Percentiles rank a stretch among this genome's conserved stretches.
Evolutionary conservation across 2,113 vertebrate genomes (phyloP).

Genomic region (Spermophilus dauricus): DNA sequence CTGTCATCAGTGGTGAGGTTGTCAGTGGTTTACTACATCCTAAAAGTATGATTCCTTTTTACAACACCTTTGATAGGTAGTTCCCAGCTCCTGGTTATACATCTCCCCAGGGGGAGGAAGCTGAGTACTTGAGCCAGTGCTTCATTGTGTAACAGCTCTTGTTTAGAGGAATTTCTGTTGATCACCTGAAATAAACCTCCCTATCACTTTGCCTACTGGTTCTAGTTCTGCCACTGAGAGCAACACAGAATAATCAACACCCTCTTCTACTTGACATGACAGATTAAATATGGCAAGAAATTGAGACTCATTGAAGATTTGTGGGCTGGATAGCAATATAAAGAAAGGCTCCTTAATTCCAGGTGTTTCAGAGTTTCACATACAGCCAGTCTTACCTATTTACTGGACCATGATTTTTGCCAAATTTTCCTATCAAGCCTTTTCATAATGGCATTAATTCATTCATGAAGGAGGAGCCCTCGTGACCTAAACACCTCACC

Average conservation of each 20-base stretch:
- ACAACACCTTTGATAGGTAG: constrained; percentile 51
- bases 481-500: not conserved
- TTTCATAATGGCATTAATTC: not conserved
- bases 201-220: not conserved
- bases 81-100: constrained; percentile 24
- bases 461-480: not conserved
- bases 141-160: constrained; percentile 54
- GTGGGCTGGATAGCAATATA: not conserved
- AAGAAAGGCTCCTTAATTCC: not conserved
- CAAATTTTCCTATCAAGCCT: not conserved
- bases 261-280: constrained; percentile 4
- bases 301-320: not conserved
- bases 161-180: constrained; percentile 65
- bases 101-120: constrained; percentile 29
- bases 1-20: constrained; percentile 47
- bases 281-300: constrained; percentile 27
- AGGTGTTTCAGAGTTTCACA: not conserved
- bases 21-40: constrained; percentile 40
- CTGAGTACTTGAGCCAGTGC: not conserved
- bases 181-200: constrained; percentile 44
- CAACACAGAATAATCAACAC: not conserved
- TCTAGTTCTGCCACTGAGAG: constrained; percentile 23
- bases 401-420: not conserved
- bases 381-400: not conserved
- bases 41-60: constrained; percentile 62